Evolutionary conservation across 2,113 vertebrate species (phyloP).

Genomic region (Poeciliopsis prolifica): DNA sequence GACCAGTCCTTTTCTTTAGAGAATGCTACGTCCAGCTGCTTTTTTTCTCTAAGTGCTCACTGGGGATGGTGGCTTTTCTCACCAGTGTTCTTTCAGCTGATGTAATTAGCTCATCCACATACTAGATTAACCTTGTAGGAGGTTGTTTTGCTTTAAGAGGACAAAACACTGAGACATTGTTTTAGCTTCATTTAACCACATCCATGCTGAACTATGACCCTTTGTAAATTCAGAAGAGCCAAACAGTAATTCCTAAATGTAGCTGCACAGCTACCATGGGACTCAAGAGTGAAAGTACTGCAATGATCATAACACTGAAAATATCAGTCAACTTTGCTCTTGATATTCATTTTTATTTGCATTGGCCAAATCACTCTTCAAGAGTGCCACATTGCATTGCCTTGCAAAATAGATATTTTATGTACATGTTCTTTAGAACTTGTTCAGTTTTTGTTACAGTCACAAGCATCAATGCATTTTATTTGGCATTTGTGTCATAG

Average conservation of each 20-base stretch:
- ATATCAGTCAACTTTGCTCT: constrained; percentile 12
- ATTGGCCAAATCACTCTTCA: neutral
- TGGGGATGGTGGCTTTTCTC: constrained; percentile 56
- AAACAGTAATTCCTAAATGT: neutral
- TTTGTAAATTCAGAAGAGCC: constrained; percentile 27
- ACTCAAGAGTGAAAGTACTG: neutral
- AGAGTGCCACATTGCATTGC: neutral
- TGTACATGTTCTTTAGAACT: too few relatives aligned
- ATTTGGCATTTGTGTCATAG: too few relatives aligned
- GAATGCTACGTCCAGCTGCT: constrained; percentile 63
- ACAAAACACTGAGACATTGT: constrained; percentile 16
- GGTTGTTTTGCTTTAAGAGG: constrained; percentile 44
- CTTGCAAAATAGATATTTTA: neutral
- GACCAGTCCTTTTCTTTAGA: constrained; percentile 59
- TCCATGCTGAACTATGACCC: constrained; percentile 5
- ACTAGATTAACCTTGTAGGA: constrained; percentile 36
- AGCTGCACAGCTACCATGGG: neutral
- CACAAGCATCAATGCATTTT: too few relatives aligned
- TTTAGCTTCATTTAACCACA: neutral
- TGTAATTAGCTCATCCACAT: constrained; percentile 55
- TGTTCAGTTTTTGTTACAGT: too few relatives aligned
- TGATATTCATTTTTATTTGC: neutral
- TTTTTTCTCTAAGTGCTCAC: constrained; percentile 59
- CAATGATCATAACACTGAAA: constrained; percentile 20
- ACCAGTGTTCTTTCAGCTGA: constrained; percentile 53